Conservation (phyloP, 2,888 invertebrate species). For the Spialia ferax region DNA sequence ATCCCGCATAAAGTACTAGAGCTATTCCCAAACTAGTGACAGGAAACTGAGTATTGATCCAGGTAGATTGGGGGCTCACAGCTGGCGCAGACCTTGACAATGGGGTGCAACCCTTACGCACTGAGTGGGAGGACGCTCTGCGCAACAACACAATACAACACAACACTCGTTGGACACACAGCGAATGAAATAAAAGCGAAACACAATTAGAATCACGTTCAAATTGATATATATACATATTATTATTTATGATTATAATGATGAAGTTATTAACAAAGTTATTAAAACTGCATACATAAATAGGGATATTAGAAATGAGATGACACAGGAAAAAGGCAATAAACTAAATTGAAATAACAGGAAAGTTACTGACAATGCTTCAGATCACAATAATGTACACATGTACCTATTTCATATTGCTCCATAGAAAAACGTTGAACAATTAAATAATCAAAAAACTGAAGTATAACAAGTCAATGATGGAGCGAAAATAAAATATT, state of each 20-base stretch:
- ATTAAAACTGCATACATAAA: not conserved
- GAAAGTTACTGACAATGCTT: not conserved
- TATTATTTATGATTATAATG: no score
- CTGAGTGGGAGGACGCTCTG: conserved; percentile 26
- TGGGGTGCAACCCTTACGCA: conserved; percentile 52
- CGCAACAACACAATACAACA: conserved; percentile 20
- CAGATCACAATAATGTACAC: not conserved
- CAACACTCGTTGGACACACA: conserved; percentile 5
- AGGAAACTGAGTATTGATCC: conserved; percentile 46
- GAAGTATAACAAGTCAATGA: not conserved
- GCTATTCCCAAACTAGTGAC: conserved; percentile 1
- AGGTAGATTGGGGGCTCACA: conserved; percentile 45
- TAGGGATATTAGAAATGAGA: not conserved
- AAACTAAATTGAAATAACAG: not conserved
- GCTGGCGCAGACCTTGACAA: conserved; percentile 56
- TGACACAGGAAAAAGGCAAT: not conserved
- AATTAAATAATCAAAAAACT: not conserved
- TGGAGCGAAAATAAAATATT: conserved; percentile 25
- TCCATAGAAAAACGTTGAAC: not conserved
- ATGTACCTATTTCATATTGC: no score
- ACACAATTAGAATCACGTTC: not conserved
- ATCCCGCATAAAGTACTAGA: no score
- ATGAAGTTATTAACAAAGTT: not conserved
- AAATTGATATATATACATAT: not conserved
- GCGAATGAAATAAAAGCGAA: conserved; percentile 3